Percentiles rank a stretch among this genome's conserved stretches.
phyloP scores from a whole-genome alignment of 2,113 vertebrate genomes.

The Mustela lutreola region DNA sequence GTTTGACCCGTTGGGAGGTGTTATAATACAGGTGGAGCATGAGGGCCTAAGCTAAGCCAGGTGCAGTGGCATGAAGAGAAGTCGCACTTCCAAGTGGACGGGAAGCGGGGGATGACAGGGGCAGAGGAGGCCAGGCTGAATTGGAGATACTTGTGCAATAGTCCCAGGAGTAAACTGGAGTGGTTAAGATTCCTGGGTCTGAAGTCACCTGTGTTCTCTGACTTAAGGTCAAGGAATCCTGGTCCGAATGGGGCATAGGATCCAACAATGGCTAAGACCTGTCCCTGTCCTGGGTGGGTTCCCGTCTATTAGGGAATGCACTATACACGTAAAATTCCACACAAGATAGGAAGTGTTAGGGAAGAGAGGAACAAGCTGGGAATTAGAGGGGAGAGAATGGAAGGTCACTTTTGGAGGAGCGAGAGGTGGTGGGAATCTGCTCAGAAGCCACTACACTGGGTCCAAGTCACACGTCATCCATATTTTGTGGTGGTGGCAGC shows the following conservation, averaged over 20 bases:
- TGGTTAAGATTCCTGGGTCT: neutral
- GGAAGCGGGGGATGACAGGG: fast-evolving
- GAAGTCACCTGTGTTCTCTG: neutral
- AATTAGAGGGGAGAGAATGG: neutral
- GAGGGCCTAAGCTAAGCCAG: neutral
- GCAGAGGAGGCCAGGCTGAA: fast-evolving
- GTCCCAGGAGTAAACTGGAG: fast-evolving
- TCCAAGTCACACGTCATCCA: neutral
- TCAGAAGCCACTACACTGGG: neutral
- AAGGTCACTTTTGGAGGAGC: neutral
- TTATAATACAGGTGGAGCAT: neutral
- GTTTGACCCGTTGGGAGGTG: fast-evolving
- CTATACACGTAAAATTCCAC: neutral
- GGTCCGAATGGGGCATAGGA: neutral
- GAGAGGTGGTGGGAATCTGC: neutral
- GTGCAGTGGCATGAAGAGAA: neutral
- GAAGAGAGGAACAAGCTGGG: neutral
- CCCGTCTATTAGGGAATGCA: neutral
- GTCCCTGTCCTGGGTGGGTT: neutral
- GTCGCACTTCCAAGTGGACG: neutral
- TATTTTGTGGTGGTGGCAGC: neutral
- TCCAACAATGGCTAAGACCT: neutral
- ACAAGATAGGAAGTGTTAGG: neutral
- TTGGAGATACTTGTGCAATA: fast-evolving
- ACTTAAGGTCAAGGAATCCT: neutral